Percentiles rank a stretch among this genome's conserved stretches.
These are phyloP conservation scores for Sarotherodon lohbergeri DNA, from an alignment of 2,113 vertebrate genomes.

Conservation along the genomic window DNA sequence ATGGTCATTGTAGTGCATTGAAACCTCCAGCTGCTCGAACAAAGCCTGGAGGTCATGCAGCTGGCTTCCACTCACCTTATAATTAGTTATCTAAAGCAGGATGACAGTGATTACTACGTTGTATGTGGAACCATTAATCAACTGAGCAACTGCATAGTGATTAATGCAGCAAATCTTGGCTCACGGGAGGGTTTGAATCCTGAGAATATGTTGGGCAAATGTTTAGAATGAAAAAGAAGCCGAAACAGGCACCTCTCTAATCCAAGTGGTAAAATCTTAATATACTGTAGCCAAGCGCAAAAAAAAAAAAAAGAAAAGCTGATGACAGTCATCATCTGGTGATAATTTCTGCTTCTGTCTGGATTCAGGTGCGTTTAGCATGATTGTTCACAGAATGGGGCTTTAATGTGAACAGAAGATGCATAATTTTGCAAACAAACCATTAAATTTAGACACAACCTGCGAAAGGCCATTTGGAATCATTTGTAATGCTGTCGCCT, in stretches of 20 bases:
- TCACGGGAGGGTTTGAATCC: neutral
- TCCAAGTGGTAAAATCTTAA: neutral
- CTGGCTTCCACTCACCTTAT: slow-evolving; percentile 34
- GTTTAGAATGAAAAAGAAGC: neutral
- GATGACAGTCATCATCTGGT: neutral
- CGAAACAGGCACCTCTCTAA: neutral
- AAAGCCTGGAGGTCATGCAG: slow-evolving; percentile 43
- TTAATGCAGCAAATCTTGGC: neutral
- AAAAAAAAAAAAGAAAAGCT: neutral
- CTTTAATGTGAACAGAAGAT: neutral
- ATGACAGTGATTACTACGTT: slow-evolving; percentile 35
- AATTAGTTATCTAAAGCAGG: slow-evolving; percentile 29
- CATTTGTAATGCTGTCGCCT: neutral
- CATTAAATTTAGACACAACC: slow-evolving; percentile 23
- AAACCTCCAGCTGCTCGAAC: slow-evolving; percentile 40
- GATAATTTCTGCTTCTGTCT: neutral
- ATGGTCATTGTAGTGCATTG: slow-evolving; percentile 28
- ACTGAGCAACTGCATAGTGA: neutral
- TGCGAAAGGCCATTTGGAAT: neutral
- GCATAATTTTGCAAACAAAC: slow-evolving; percentile 16
- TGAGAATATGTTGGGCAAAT: neutral
- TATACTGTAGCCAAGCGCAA: neutral
- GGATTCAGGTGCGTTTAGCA: neutral
- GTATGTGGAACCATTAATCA: slow-evolving; percentile 41
- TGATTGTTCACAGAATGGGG: neutral